Evolutionary conservation across 2,888 invertebrate species (phyloP).

Genomic region (Lasioglossum vierecki): DNA sequence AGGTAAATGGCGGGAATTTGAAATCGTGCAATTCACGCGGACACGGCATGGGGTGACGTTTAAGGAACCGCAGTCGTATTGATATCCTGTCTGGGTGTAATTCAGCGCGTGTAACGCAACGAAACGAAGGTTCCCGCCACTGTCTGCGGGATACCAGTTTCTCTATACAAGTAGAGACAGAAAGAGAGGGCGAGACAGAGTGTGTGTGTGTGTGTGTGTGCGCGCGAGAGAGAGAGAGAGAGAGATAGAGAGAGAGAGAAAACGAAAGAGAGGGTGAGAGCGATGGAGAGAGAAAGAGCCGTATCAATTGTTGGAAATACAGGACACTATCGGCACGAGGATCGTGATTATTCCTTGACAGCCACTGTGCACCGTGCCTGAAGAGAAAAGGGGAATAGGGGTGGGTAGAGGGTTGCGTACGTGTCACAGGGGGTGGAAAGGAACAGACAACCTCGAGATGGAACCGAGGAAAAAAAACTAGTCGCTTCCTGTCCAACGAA

Average conservation of each 20-base stretch:
- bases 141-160: slow-evolving; percentile 43
- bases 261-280: background rate
- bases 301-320: slow-evolving; percentile 74
- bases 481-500: background rate
- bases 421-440: slow-evolving; percentile 29
- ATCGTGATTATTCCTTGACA: slow-evolving; percentile 74
- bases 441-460: slow-evolving; percentile 8
- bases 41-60: slow-evolving; percentile 39
- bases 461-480: slow-evolving; percentile 10
- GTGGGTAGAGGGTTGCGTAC: slow-evolving; percentile 22
- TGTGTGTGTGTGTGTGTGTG: slow-evolving; percentile 5
- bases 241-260: slow-evolving; percentile 11
- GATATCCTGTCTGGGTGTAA: slow-evolving; percentile 62
- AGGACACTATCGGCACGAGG: slow-evolving; percentile 69
- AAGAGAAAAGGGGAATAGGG: slow-evolving; percentile 16
- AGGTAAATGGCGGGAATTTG: background rate
- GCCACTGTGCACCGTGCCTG: slow-evolving; percentile 59
- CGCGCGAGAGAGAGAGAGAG: slow-evolving; percentile 1
- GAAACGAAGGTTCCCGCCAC: slow-evolving; percentile 62
- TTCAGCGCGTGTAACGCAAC: slow-evolving; percentile 60
- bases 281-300: slow-evolving; percentile 20
- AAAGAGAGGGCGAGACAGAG: slow-evolving; percentile 16
- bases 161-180: slow-evolving; percentile 43
- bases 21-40: slow-evolving; percentile 6
- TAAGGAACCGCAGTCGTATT: slow-evolving; percentile 51